phyloP scores from a whole-genome alignment of 2,113 vertebrate genomes.

The Nanger granti region DNA sequence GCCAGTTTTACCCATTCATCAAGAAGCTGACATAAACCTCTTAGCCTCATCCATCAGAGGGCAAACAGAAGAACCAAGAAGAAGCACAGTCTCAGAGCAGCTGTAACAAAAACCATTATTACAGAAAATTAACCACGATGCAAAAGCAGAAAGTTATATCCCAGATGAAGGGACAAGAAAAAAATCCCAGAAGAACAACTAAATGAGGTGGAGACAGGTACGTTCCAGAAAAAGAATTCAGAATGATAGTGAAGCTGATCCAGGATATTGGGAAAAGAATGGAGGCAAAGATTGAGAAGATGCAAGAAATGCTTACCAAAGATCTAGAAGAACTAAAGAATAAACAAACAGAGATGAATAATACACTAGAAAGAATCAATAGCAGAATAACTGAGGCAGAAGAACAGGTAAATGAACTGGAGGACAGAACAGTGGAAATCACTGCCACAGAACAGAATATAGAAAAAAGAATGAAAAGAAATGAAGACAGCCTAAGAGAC shows the following conservation, averaged over 20 bases:
- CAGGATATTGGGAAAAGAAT: neutral
- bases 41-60: neutral
- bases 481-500: neutral
- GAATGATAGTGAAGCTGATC: neutral
- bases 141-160: neutral
- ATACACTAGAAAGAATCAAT: neutral
- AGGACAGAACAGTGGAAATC: neutral
- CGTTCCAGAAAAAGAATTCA: neutral
- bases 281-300: neutral
- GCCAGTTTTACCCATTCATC: neutral
- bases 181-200: neutral
- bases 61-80: neutral
- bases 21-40: neutral
- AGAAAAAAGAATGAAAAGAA: neutral
- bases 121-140: neutral
- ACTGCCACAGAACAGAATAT: neutral
- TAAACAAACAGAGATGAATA: neutral
- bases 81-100: neutral
- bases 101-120: neutral
- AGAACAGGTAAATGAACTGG: neutral
- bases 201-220: neutral
- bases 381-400: neutral
- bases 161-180: neutral
- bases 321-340: neutral
- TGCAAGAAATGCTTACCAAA: neutral